Evolutionary conservation across 2,888 invertebrate species (phyloP).

Genomic region (Blera fallax): DNA sequence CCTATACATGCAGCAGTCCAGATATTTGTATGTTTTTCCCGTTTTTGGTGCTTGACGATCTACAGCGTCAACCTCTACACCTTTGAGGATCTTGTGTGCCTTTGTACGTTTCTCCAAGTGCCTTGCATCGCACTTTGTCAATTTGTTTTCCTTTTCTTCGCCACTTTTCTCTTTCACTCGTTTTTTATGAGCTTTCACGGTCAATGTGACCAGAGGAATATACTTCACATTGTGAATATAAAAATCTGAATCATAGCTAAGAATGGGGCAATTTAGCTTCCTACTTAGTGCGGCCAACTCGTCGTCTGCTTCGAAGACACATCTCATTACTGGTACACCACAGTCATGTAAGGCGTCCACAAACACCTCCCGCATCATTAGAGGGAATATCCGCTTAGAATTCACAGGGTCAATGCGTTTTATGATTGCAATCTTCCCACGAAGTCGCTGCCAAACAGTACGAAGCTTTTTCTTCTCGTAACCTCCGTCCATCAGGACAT

Average conservation of each 20-base stretch:
- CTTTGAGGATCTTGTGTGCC: slow-evolving; percentile 75
- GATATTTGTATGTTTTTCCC: slow-evolving; percentile 78
- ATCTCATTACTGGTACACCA: slow-evolving; percentile 86
- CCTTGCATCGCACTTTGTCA: slow-evolving; percentile 77
- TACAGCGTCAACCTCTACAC: slow-evolving; percentile 73
- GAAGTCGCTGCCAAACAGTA: slow-evolving; percentile 85
- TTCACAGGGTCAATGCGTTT: slow-evolving; percentile 84
- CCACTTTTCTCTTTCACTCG: slow-evolving; percentile 37
- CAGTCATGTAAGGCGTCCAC: slow-evolving; percentile 86
- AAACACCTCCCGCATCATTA: slow-evolving; percentile 89
- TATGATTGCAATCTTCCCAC: slow-evolving; percentile 84
- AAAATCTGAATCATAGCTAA: slow-evolving; percentile 97
- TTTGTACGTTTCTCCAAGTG: slow-evolving; percentile 78
- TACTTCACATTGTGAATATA: slow-evolving; percentile 93
- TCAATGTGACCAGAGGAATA: slow-evolving; percentile 88
- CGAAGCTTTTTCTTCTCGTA: slow-evolving; percentile 87
- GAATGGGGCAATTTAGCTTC: slow-evolving; percentile 90
- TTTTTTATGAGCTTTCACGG: slow-evolving; percentile 82
- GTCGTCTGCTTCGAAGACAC: slow-evolving; percentile 94
- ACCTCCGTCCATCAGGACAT: slow-evolving; percentile 92
- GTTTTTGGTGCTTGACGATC: slow-evolving; percentile 61
- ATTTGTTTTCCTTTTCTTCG: slow-evolving; percentile 69
- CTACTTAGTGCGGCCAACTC: slow-evolving; percentile 92
- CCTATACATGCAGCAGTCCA: slow-evolving; percentile 88
- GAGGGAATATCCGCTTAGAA: slow-evolving; percentile 86